Base-by-base conservation (phyloP, 1,140 invertebrate genomes). In the Scylla paramamosain region DNA sequence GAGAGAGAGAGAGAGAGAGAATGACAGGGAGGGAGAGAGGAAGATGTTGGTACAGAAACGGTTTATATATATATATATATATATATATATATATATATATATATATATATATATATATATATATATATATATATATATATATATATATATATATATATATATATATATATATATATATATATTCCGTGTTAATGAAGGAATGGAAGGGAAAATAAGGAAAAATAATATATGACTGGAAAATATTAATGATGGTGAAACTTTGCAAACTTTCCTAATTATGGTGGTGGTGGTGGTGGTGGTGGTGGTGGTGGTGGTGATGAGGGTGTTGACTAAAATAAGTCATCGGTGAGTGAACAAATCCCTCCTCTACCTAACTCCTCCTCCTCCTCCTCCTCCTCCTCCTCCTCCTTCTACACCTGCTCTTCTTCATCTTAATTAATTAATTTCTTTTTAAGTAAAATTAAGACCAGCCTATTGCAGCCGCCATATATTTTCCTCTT, bases 201-300 rank as follows among this genome's bases (percentile, higher is more conserved):
- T 77, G 67, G 20, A 77, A 77, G 25, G 67, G 8, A n/a, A 39
- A 59, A 59, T 59, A 20, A 59, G 52, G 16, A 20, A 59, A 77
- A 77, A 77, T 20, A 77, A 20, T n/a, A 20, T 77, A 20, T 77
- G 67, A 77, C 67, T 77, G 67, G 25, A 12, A 77, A n/a, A n/a
- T 77, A 77, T 77, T 77, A 77, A 77, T 77, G 67, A 77, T 77
- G 67, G 67, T 20, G 25, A 77, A 77, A 77, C 67, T 77, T 77
- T 7, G 20, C 67, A 77, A 77, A 77, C 67, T 77, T 77, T 77
- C 3, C 0, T n/a, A n/a, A 77, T 77, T 77, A 77, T n/a, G 67
- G 20, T 77, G 67, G n/a, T 77, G 67, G 67, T n/a, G 67, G 67
- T n/a, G 67, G 67, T n/a, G 67, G 67, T 77, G 67, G 67, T 77